A percentile compares a stretch with the other conserved stretches of the same genome.
phyloP scores from a whole-genome alignment of 2,113 vertebrate genomes.

The Misgurnus mizolepis region DNA sequence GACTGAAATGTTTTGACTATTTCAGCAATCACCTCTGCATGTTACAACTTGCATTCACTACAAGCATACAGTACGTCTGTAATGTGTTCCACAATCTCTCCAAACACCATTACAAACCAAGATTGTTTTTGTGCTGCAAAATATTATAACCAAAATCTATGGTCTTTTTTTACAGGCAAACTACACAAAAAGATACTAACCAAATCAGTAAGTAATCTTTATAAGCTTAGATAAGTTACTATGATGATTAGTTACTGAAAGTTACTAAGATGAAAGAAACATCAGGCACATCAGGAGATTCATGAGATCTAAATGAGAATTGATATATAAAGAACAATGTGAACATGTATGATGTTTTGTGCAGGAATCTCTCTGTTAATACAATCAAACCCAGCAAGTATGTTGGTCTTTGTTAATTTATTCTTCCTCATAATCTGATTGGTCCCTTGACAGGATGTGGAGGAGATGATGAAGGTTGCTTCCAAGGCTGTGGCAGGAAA shows the following conservation, averaged over 20 bases:
- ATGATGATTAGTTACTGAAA: background rate
- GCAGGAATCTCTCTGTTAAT: background rate
- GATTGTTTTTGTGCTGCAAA: background rate
- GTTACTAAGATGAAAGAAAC: too few relatives aligned
- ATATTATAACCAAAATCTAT: background rate
- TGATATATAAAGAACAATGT: background rate
- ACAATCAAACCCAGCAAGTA: background rate
- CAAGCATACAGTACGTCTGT: background rate
- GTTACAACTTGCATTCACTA: slow-evolving; percentile 1
- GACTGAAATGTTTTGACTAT: background rate
- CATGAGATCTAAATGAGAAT: background rate
- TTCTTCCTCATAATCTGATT: background rate
- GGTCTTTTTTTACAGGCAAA: slow-evolving; percentile 64
- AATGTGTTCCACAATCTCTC: background rate
- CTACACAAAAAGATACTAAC: slow-evolving; percentile 68
- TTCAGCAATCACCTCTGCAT: background rate
- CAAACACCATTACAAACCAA: background rate
- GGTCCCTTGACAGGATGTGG: slow-evolving; percentile 76
- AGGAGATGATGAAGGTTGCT: slow-evolving; percentile 73
- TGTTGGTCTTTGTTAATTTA: background rate
- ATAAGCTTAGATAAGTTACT: background rate
- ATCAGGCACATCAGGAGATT: background rate
- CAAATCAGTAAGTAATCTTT: slow-evolving; percentile 60
- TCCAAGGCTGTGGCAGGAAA: slow-evolving; percentile 75
- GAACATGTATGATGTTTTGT: background rate